Conservation (phyloP, 2,797 vertebrate genomes). For the Microcaecilia unicolor region DNA sequence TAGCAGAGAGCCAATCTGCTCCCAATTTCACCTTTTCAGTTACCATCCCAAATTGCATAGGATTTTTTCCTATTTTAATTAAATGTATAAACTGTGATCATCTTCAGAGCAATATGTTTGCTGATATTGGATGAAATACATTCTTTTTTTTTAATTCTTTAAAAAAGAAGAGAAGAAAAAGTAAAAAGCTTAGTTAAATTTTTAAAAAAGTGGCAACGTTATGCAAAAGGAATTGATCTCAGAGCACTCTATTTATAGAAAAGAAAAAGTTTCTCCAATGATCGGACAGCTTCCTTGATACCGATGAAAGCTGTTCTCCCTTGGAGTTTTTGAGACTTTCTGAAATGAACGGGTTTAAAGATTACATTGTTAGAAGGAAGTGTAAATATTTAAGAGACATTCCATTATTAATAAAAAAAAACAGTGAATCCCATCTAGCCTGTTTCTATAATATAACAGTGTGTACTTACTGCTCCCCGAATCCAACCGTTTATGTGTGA, state of each 20-base stretch:
- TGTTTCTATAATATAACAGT: conserved; percentile 7
- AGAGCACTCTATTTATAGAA: too few species aligned
- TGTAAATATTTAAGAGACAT: neutral
- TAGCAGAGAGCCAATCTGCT: conserved; percentile 3
- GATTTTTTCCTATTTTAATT: too few species aligned
- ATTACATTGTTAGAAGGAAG: too few species aligned
- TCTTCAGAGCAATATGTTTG: conserved; percentile 10
- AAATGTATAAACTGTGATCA: conserved; percentile 21
- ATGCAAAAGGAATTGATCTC: too few species aligned
- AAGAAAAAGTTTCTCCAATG: too few species aligned
- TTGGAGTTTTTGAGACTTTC: conserved; percentile 4
- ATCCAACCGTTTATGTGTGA: conserved; percentile 9
- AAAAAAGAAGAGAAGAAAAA: too few species aligned
- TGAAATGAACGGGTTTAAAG: too few species aligned
- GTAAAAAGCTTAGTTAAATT: too few species aligned
- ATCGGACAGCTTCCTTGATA: too few species aligned
- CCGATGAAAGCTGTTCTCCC: neutral
- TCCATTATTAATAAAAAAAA: neutral
- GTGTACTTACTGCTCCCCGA: conserved; percentile 10
- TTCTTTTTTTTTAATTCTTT: too few species aligned
- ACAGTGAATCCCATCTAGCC: neutral
- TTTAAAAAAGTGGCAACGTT: too few species aligned
- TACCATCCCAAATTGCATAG: conserved; percentile 10
- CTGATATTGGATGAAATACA: conserved; percentile 4
- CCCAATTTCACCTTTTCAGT: conserved; percentile 12